Conservation (phyloP, 2,888 invertebrate genomes). For the Orchesellides sinensis region DNA sequence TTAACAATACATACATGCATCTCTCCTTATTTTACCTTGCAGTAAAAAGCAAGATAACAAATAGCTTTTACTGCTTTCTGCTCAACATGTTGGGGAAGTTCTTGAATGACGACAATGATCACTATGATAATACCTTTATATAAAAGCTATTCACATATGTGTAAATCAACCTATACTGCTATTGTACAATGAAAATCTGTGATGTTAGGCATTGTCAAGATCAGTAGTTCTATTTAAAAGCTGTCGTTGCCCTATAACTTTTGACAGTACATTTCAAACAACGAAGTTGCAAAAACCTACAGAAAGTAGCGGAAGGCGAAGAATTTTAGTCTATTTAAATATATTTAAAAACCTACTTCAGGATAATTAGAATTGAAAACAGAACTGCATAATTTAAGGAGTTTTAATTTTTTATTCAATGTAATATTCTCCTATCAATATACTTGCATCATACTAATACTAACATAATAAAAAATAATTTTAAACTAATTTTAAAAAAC, state of each 20-base stretch:
- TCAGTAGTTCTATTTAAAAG: not conserved
- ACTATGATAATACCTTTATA: not conserved
- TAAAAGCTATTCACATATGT: conserved; percentile 26
- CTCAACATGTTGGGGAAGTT: conserved; percentile 10
- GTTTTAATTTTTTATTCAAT: no score
- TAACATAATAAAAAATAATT: no score
- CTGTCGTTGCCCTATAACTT: not conserved
- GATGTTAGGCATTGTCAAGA: not conserved
- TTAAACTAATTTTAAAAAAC: no score
- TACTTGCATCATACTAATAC: no score
- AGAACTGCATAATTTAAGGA: no score
- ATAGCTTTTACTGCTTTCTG: no score
- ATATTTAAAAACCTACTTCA: not conserved
- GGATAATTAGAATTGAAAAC: conserved; percentile 27
- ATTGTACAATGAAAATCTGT: not conserved
- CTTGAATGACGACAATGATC: not conserved
- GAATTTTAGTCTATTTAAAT: not conserved
- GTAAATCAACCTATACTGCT: not conserved
- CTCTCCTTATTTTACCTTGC: conserved; percentile 45
- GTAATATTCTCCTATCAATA: no score
- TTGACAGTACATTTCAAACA: not conserved
- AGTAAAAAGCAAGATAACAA: conserved; percentile 53
- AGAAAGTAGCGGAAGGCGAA: not conserved
- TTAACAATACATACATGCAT: no score
- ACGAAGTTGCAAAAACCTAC: not conserved